phyloP scores from a whole-genome alignment of 2,888 invertebrate species.

The Villa cingulata region DNA sequence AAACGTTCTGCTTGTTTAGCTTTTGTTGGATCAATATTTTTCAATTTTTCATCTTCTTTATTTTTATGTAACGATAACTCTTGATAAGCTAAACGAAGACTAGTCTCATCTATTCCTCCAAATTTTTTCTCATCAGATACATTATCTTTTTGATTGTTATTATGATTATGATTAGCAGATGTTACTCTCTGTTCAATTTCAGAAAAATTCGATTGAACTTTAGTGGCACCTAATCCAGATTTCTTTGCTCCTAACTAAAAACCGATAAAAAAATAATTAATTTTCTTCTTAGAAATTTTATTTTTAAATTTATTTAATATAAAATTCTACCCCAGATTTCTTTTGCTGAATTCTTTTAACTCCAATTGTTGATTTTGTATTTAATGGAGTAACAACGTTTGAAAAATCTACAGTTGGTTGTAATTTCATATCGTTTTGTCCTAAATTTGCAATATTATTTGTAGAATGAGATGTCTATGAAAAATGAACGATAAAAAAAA shows the following conservation, averaged over 20 bases:
- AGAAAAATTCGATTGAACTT: slow-evolving; percentile 87
- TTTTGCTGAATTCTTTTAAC: slow-evolving; percentile 54
- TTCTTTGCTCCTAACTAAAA: slow-evolving; percentile 73
- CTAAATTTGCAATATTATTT: too few relatives aligned
- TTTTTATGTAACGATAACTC: slow-evolving; percentile 55
- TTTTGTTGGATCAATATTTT: slow-evolving; percentile 63
- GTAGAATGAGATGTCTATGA: not conserved
- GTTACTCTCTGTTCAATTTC: slow-evolving; percentile 87
- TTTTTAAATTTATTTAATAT: not conserved
- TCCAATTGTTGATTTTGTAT: slow-evolving; percentile 56
- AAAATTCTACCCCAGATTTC: slow-evolving; percentile 48
- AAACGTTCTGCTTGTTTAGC: slow-evolving; percentile 81
- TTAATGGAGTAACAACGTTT: slow-evolving; percentile 23
- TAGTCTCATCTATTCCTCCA: slow-evolving; percentile 53
- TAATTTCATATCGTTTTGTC: not conserved
- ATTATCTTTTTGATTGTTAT: too few relatives aligned
- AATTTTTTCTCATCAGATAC: not conserved
- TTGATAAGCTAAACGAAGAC: slow-evolving; percentile 62
- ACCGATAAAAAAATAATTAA: slow-evolving; percentile 9
- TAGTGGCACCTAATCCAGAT: slow-evolving; percentile 76
- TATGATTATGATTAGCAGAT: not conserved
- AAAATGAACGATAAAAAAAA: too few relatives aligned
- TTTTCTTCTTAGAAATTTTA: too few relatives aligned
- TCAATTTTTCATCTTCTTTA: slow-evolving; percentile 58
- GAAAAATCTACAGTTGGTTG: slow-evolving; percentile 32